phyloP scores from a whole-genome alignment of 2,888 invertebrate species.

The Ophonus ardosiacus region DNA sequence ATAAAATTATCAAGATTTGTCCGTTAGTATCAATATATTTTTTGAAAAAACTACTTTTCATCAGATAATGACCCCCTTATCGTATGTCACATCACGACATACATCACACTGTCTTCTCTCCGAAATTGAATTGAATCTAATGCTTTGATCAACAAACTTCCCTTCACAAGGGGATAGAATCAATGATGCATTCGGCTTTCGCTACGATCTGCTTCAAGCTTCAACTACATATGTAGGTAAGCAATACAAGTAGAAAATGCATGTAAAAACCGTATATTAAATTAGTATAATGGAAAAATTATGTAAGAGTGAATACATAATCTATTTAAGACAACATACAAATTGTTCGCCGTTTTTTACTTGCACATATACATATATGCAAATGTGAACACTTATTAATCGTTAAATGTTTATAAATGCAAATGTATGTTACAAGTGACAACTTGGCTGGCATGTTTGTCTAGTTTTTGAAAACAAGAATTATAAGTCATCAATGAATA shows the following conservation, averaged over 20 bases:
- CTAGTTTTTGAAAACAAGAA: slow-evolving; percentile 11
- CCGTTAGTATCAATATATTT: too few relatives aligned
- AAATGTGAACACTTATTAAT: slow-evolving; percentile 41
- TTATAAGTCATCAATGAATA: not conserved
- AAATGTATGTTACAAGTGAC: slow-evolving; percentile 17
- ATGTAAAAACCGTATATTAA: slow-evolving; percentile 30
- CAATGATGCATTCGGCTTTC: slow-evolving; percentile 18
- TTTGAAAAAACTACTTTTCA: too few relatives aligned
- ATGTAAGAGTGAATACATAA: slow-evolving; percentile 38
- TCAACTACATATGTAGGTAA: not conserved
- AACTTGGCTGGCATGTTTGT: not conserved
- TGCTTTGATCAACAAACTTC: not conserved
- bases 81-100: not conserved
- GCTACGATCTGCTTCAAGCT: not conserved
- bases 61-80: not conserved
- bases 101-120: not conserved
- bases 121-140: not conserved
- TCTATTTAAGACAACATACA: slow-evolving; percentile 42
- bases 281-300: slow-evolving; percentile 47
- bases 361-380: slow-evolving; percentile 32
- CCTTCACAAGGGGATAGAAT: not conserved
- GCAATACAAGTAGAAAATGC: not conserved
- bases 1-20: too few relatives aligned
- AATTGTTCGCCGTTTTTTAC: slow-evolving; percentile 39
- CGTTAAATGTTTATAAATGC: slow-evolving; percentile 28